These are phyloP conservation scores for Pachyramphus minor DNA, from an alignment of 2,113 vertebrate species.

Conservation along the genomic window DNA sequence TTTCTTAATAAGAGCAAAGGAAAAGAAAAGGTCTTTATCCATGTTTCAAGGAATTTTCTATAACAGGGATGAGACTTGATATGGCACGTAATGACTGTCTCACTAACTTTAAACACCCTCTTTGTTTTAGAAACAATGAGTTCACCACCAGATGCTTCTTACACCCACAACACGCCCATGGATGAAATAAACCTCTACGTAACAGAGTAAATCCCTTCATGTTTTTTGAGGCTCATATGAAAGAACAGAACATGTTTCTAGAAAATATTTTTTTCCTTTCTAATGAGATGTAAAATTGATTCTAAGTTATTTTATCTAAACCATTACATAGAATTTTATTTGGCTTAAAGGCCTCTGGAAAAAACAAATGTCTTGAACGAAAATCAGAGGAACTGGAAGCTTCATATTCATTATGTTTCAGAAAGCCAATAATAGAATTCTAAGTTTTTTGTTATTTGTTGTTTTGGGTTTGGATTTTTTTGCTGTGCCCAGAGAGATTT, in stretches of 20 bases:
- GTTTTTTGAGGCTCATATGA: neutral
- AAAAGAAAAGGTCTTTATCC: neutral
- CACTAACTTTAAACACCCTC: neutral
- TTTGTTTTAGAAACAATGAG: constrained; percentile 41
- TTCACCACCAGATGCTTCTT: constrained; percentile 13
- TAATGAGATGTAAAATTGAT: neutral
- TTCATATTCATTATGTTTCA: neutral
- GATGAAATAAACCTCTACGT: neutral
- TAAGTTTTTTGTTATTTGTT: neutral
- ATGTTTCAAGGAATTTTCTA: neutral
- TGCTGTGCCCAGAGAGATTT: neutral
- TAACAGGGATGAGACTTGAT: neutral
- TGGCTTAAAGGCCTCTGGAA: neutral
- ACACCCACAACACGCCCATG: neutral
- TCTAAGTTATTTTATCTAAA: constrained; percentile 1
- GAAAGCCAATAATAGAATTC: neutral
- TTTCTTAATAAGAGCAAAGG: neutral
- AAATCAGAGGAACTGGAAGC: neutral
- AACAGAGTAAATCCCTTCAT: constrained; percentile 1
- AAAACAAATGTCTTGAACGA: neutral
- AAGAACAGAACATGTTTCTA: constrained; percentile 9
- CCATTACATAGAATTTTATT: neutral
- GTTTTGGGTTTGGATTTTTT: neutral
- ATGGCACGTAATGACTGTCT: neutral
- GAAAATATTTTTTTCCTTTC: neutral